Evolutionary conservation across 1,140 invertebrate genomes (phyloP).

Genomic region (Aphidius ervi): DNA sequence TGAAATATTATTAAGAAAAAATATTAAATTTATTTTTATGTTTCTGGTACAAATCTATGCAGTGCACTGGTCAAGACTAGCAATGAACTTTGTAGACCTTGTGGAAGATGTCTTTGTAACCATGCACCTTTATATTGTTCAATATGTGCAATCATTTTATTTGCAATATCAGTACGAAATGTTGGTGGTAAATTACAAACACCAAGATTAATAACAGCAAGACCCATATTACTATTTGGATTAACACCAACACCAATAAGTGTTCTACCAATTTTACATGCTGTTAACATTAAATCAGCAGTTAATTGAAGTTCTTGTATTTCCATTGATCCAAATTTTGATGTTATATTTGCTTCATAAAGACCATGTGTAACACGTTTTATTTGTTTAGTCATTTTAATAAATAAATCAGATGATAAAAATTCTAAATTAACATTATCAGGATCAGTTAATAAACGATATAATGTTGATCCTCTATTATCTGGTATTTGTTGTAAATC

Average conservation of each 20-base stretch:
- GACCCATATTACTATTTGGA: constrained; percentile 60
- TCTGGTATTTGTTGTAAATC: constrained; percentile 58
- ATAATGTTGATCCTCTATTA: constrained; percentile 61
- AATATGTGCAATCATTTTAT: constrained; percentile 59
- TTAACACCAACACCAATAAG: constrained; percentile 60
- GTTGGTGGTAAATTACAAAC: constrained; percentile 61
- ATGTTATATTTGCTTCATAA: constrained; percentile 49
- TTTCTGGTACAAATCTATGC: constrained; percentile 55
- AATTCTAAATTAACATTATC: constrained; percentile 61
- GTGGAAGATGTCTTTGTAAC: constrained; percentile 55
- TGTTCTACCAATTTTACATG: constrained; percentile 60
- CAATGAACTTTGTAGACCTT: constrained; percentile 56
- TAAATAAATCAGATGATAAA: constrained; percentile 58
- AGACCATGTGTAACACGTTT: constrained; percentile 54
- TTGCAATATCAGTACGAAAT: constrained; percentile 63
- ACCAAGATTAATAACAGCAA: constrained; percentile 62
- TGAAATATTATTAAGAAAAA: constrained; percentile 3
- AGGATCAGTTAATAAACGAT: constrained; percentile 60
- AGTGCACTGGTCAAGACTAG: constrained; percentile 55
- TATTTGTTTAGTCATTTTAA: constrained; percentile 58
- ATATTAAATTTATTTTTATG: constrained; percentile 29
- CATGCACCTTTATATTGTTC: constrained; percentile 60
- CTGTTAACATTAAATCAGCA: constrained; percentile 61
- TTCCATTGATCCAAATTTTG: constrained; percentile 51
- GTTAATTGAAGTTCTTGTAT: constrained; percentile 59